Evolutionary conservation across 2,888 invertebrate genomes (phyloP), one percentile per base, ranked within the genome.

Genomic region (Andricus curvator): DNA sequence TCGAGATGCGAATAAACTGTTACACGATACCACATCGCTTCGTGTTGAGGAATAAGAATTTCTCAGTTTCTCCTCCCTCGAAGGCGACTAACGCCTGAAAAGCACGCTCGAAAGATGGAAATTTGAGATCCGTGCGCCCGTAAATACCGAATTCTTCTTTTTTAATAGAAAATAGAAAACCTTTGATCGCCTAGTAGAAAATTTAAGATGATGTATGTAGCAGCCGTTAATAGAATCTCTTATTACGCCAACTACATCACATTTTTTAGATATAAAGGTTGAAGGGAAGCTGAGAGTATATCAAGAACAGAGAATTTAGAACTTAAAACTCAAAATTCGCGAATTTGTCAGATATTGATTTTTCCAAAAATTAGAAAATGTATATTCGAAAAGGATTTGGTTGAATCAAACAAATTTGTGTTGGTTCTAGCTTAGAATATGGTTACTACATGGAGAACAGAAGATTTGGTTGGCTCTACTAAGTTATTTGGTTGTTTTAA

Each of bases 1-100:
- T 87, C 87, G 87, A 88, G 90, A 89, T 85, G 84, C 86, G 88
- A 88, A 91, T 90, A 91, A 91, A 91, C 86, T 89, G 90, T 89
- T 88, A 90, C 86, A 85, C 88, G 90, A 90, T 89, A 90, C 90
- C 87, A 84, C 84, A 81, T 84, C 76, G 51, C 37, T 56, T 80
- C 79, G 81, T 80, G 77, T 78, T 29, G 56, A 74, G 74, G 33
- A 74, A 74, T 74, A 74, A 74, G 74, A 74, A 74, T 76, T 66
- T 48, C 15, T 37, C 37, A 37, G 37, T 37, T 37, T 78, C 15
- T 65, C 56, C 22, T 68, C 70, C 82, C 80, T 82, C 79, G 81
- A 85, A 84, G 85, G 84, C 84, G 82, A 77, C 84, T 83, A 80
- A 83, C 80, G 82, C 62, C 60, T 67, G 20, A 82, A 87, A 87